Evolutionary conservation across 2,888 invertebrate genomes (phyloP).

Genomic region (Nematopogon swammerdamellus): DNA sequence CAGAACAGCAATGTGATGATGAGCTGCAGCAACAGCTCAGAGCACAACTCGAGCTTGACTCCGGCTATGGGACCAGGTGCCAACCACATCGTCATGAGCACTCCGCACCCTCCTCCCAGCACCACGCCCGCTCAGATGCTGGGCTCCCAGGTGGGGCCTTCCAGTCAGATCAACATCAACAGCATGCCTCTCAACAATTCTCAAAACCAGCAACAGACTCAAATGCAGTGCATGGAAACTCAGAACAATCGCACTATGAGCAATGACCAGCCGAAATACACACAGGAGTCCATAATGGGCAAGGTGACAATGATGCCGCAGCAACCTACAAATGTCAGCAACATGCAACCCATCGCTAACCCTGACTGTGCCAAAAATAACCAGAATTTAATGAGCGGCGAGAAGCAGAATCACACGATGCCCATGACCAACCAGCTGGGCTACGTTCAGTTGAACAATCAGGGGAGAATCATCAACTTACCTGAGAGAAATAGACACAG

Average conservation of each 20-base stretch:
- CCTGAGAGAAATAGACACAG: conserved; percentile 41
- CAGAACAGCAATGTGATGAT: conserved; percentile 39
- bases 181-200: conserved; percentile 33
- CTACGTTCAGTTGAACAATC: conserved; percentile 46
- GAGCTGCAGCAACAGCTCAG: conserved; percentile 38
- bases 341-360: conserved; percentile 29
- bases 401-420: conserved; percentile 41
- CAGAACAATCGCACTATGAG: conserved; percentile 33
- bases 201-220: conserved; percentile 22
- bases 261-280: conserved; percentile 36
- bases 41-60: conserved; percentile 34
- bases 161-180: conserved; percentile 39
- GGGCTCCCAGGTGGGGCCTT: conserved; percentile 27
- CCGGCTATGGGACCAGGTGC: conserved; percentile 31
- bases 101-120: conserved; percentile 29
- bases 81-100: conserved; percentile 45
- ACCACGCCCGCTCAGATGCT: conserved; percentile 36
- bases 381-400: conserved; percentile 25
- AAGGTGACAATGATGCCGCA: conserved; percentile 40
- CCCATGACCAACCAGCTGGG: conserved; percentile 44
- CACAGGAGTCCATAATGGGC: conserved; percentile 36
- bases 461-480: conserved; percentile 43
- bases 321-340: conserved; percentile 21
- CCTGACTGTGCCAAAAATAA: conserved; percentile 43
- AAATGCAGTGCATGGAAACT: conserved; percentile 32